Evolutionary conservation across 2,113 vertebrate genomes (phyloP), one percentile per base, ranked within the genome.

Genomic region (Cairina moschata): DNA sequence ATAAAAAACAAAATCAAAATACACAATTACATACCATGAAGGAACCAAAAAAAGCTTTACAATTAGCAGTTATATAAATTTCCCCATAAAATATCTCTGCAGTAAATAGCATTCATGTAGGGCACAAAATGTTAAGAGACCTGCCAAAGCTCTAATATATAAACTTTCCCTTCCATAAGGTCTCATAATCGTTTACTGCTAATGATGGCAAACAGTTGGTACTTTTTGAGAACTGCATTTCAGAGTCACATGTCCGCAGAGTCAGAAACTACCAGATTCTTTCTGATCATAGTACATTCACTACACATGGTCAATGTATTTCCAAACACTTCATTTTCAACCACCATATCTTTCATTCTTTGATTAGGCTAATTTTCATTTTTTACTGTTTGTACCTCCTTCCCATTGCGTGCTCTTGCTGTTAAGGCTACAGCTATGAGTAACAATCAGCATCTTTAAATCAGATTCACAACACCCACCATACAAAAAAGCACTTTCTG

Each of bases 171-270:
- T 50, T 22, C 46, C 52, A 9, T 1, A n/a, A 50, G 38, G 3
- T 0, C 62, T 38, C 23, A 12, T 31, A 23, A 8, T 15, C 3
- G n/a, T 8, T n/a, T 8, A 4, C 3, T 23, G 75, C 32, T 14
- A 21, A 4, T 0, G 0, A 17, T 1, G 25, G 17, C 68, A 59
- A 66, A 31, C 60, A 59, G 22, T 1, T 10, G 36, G 44, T 8
- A 6, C 42, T 11, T 29, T 3, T 74, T 28, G 50, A 58, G 38
- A 34, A 13, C 32, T 26, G 25, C 6, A 18, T 28, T 38, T 36
- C 80, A 72, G 50, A n/a, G 34, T 4, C 21, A 4, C 17, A 5
- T 0, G 8, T 50, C 50, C 54, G 22, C 72, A 59, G 28, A 71
- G 28, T 29, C 6, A 0, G 54, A 54, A 17, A 82, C 38, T 2